These are phyloP conservation scores for Euura saliciscinereae DNA, from an alignment of 1,140 invertebrate genomes.

Conservation along the genomic window DNA sequence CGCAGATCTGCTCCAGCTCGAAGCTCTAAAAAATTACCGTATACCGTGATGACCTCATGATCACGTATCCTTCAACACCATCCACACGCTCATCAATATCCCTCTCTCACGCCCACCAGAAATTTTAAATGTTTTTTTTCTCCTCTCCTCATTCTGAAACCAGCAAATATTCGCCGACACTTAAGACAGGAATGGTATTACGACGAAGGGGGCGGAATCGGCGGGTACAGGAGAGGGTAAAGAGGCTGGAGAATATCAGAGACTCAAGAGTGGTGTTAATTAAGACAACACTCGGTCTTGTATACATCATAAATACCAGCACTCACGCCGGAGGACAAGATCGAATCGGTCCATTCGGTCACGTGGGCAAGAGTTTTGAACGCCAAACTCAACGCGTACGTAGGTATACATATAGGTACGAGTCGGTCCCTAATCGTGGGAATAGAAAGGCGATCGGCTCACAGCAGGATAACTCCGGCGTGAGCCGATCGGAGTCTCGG, in stretches of 20 bases:
- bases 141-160: not conserved
- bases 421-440: conserved; percentile 1
- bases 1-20: not conserved
- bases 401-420: not conserved
- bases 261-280: not conserved
- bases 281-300: not conserved
- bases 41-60: not conserved
- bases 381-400: not conserved
- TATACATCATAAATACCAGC: not conserved
- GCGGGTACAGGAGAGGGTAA: too few species aligned
- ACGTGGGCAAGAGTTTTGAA: not conserved
- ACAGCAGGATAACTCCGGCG: not conserved
- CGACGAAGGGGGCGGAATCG: too few species aligned
- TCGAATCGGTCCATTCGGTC: not conserved
- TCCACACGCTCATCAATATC: not conserved
- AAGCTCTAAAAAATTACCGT: not conserved
- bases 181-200: too few species aligned
- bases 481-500: not conserved
- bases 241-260: too few species aligned
- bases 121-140: not conserved
- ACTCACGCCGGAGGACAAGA: not conserved
- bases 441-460: conserved; percentile 6
- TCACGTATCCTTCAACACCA: not conserved
- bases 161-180: not conserved
- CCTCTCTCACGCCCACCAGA: not conserved